Conservation (phyloP, 2,888 invertebrate species). For the Phymatocera aterrima region DNA sequence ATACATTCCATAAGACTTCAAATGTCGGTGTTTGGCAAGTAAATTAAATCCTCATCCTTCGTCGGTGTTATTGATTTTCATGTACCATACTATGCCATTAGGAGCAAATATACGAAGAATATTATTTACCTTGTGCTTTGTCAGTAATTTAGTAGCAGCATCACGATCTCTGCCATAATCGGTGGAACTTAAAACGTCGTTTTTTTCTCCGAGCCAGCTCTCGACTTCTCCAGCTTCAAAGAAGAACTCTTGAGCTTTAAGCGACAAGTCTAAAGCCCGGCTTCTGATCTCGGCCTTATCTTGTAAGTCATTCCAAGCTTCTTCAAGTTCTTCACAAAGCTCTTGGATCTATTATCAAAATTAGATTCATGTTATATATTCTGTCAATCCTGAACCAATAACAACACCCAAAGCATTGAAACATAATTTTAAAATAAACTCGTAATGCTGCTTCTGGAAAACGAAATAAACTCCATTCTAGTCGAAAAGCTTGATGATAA, state of each 20-base stretch:
- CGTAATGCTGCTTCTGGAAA: constrained; percentile 1
- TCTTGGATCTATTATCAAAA: constrained; percentile 80
- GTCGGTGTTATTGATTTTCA: no score
- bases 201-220: constrained; percentile 93
- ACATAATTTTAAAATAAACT: neutral
- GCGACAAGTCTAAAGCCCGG: constrained; percentile 88
- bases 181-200: constrained; percentile 86
- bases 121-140: constrained; percentile 97
- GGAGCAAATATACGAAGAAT: constrained; percentile 11
- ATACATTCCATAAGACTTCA: no score
- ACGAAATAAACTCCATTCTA: neutral
- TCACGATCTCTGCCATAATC: constrained; percentile 94
- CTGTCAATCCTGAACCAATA: neutral
- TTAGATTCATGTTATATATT: neutral
- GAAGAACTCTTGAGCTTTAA: constrained; percentile 94
- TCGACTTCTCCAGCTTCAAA: constrained; percentile 95
- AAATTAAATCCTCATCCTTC: no score
- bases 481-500: neutral
- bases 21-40: no score
- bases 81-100: no score
- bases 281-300: constrained; percentile 84
- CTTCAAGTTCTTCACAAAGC: constrained; percentile 84
- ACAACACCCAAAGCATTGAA: constrained; percentile 20
- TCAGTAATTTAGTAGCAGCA: constrained; percentile 93
- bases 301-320: constrained; percentile 86